A percentile compares a stretch with the other conserved stretches of the same genome.
Evolutionary conservation across 1,140 invertebrate genomes (phyloP).

Genomic region (Leptestheria dahalacensis): DNA sequence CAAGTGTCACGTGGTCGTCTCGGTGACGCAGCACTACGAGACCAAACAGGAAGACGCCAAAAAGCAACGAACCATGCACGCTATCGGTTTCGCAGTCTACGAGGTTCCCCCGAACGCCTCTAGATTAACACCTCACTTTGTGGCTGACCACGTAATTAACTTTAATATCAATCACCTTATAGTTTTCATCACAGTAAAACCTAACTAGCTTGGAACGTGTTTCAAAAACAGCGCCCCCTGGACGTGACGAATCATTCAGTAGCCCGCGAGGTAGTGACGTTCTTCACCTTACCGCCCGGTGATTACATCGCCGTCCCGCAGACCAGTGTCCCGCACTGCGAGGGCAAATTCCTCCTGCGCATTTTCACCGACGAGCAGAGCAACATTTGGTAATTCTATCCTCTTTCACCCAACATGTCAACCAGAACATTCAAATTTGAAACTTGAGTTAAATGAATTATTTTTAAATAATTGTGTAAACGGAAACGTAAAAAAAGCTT

Average conservation of each 20-base stretch:
- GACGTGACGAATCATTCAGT: slow-evolving; percentile 50
- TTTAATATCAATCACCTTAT: neutral
- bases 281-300: slow-evolving; percentile 55
- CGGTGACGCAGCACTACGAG: slow-evolving; percentile 52
- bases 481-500: too few relatives aligned
- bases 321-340: slow-evolving; percentile 47
- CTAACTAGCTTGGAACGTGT: neutral
- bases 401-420: neutral
- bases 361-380: slow-evolving; percentile 55
- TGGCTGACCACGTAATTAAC: slow-evolving; percentile 38
- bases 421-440: neutral
- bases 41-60: slow-evolving; percentile 25
- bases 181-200: neutral
- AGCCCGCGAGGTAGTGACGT: slow-evolving; percentile 50
- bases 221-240: slow-evolving; percentile 38
- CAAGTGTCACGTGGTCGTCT: slow-evolving; percentile 55
- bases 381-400: slow-evolving; percentile 46
- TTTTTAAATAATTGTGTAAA: too few relatives aligned
- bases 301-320: slow-evolving; percentile 65
- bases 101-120: slow-evolving; percentile 46
- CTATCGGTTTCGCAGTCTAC: slow-evolving; percentile 53
- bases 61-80: slow-evolving; percentile 26
- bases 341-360: slow-evolving; percentile 50
- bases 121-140: slow-evolving; percentile 41
- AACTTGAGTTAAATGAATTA: too few relatives aligned